Evolutionary conservation across 2,888 invertebrate genomes (phyloP).

Genomic region (Listrodromus nycthemerus): DNA sequence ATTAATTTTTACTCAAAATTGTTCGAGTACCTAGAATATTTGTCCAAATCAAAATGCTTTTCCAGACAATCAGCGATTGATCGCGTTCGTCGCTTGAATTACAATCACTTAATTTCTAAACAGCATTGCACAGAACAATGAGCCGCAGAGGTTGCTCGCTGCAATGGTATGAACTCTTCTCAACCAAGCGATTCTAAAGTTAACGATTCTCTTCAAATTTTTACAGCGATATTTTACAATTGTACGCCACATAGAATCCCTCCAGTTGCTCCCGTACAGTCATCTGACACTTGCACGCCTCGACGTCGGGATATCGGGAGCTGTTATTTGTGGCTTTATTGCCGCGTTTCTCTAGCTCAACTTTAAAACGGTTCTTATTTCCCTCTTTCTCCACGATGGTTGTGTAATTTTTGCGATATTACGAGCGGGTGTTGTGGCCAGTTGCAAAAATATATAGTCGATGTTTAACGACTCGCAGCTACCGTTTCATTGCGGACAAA

Average conservation of each 20-base stretch:
- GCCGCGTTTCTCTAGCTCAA: conserved; percentile 25
- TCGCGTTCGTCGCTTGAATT: background rate
- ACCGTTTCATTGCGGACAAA: conserved; percentile 47
- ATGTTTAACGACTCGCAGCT: conserved; percentile 22
- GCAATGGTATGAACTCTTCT: background rate
- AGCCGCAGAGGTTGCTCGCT: background rate
- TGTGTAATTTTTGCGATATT: conserved; percentile 41
- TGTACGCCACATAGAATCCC: background rate
- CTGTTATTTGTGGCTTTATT: conserved; percentile 43
- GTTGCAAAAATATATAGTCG: conserved; percentile 40
- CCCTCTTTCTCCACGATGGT: background rate
- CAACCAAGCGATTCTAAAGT: background rate
- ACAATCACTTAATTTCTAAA: background rate
- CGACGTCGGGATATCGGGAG: conserved; percentile 21
- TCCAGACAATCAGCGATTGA: background rate
- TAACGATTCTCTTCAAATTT: conserved; percentile 19
- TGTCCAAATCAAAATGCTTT: background rate
- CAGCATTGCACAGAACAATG: background rate
- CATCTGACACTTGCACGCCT: background rate
- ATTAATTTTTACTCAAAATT: no score
- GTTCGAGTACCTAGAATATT: no score
- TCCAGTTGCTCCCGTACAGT: background rate
- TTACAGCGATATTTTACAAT: conserved; percentile 27
- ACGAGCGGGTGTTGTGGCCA: conserved; percentile 2
- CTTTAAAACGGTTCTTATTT: conserved; percentile 37